phyloP scores from a whole-genome alignment of 2,113 vertebrate species.

The Leptosomus discolor region DNA sequence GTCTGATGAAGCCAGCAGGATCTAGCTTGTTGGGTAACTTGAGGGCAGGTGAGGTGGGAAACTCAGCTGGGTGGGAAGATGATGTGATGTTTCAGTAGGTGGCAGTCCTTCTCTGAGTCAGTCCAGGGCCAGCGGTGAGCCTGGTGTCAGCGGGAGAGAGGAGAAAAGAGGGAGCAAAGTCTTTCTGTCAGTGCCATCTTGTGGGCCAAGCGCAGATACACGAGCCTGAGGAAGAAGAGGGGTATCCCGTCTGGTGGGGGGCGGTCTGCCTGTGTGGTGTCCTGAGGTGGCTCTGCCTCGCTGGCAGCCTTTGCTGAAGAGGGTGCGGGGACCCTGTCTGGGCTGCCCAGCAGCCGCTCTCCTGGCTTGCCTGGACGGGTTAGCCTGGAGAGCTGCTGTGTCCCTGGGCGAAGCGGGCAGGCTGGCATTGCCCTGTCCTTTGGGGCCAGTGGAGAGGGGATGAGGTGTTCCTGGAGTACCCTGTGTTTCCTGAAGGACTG shows the following conservation, averaged over 20 bases:
- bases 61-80: neutral
- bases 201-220: neutral
- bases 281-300: neutral
- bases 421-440: neutral
- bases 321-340: neutral
- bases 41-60: neutral
- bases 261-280: fast-evolving
- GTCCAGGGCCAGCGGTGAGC: neutral
- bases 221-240: neutral
- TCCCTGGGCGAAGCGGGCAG: neutral
- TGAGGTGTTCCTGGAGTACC: neutral
- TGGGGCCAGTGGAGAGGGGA: neutral
- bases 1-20: neutral
- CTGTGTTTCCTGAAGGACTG: neutral
- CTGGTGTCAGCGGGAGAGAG: neutral
- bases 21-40: neutral
- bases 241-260: fast-evolving
- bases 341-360: neutral
- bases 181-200: conserved; percentile 22
- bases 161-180: neutral
- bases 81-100: neutral
- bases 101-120: neutral
- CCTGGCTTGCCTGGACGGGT: neutral
- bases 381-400: neutral
- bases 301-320: neutral